A percentile compares a stretch with the other conserved stretches of the same genome.
phyloP scores from a whole-genome alignment of 2,888 invertebrate species.

The Mechanitis mazaeus region DNA sequence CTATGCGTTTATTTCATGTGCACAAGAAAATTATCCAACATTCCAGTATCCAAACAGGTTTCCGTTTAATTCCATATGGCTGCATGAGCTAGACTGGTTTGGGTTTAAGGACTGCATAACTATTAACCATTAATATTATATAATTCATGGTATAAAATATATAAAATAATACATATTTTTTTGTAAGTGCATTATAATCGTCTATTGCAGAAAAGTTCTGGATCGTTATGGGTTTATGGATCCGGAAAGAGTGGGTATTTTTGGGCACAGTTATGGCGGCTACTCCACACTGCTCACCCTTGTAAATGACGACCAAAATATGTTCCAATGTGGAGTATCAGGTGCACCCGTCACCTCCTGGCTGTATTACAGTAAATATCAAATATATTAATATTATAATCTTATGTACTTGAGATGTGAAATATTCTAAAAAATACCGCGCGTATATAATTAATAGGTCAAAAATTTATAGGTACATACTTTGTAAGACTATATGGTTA shows the following conservation, averaged over 20 bases:
- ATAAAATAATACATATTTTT: no score
- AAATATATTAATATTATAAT: background rate
- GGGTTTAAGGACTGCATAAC: background rate
- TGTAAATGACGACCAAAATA: constrained; percentile 79
- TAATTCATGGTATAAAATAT: no score
- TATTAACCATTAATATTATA: background rate
- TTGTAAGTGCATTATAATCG: constrained; percentile 2
- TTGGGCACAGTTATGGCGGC: constrained; percentile 98
- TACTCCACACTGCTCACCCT: constrained; percentile 88
- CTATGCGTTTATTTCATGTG: background rate
- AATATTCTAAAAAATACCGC: no score
- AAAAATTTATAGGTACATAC: no score
- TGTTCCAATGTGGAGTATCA: constrained; percentile 92
- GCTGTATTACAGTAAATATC: constrained; percentile 87
- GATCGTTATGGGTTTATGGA: constrained; percentile 80
- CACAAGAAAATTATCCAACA: background rate
- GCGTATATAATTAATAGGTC: no score
- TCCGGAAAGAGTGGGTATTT: constrained; percentile 81
- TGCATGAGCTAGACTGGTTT: background rate
- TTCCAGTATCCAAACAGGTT: background rate
- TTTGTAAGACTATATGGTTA: no score
- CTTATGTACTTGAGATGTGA: no score
- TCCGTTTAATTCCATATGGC: background rate
- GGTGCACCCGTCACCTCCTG: constrained; percentile 95
- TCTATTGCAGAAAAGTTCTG: constrained; percentile 69